Evolutionary conservation across 2,888 invertebrate species (phyloP).

Genomic region (Tetheella fluctuosa): DNA sequence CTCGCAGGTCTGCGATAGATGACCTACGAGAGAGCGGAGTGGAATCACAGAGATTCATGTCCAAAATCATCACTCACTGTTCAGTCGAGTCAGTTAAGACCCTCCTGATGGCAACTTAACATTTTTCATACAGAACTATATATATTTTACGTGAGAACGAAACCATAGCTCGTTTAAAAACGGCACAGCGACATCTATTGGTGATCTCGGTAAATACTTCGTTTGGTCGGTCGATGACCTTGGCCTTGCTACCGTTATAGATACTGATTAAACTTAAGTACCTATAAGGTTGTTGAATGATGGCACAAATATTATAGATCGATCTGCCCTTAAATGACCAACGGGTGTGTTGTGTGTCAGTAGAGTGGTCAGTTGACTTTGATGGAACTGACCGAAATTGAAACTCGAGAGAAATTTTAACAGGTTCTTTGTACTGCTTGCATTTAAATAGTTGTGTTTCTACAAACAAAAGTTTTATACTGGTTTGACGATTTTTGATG

Average conservation of each 20-base stretch:
- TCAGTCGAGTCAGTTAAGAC: constrained; percentile 84
- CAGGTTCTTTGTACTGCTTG: constrained; percentile 28
- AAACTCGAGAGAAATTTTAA: constrained; percentile 36
- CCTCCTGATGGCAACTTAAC: constrained; percentile 57
- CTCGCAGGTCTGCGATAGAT: constrained; percentile 72
- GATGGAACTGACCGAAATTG: constrained; percentile 31
- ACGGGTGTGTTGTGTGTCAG: constrained; percentile 29
- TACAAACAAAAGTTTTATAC: constrained; percentile 15
- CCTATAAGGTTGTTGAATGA: constrained; percentile 11
- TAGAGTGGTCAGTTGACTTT: constrained; percentile 27
- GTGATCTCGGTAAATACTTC: constrained; percentile 19
- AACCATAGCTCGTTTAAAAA: constrained; percentile 43
- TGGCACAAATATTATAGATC: background rate
- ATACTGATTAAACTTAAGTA: constrained; percentile 21
- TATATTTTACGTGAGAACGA: constrained; percentile 15
- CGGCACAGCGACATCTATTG: constrained; percentile 46
- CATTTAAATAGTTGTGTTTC: constrained; percentile 20
- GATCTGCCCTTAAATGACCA: constrained; percentile 6
- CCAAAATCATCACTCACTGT: constrained; percentile 79
- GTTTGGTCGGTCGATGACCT: constrained; percentile 44
- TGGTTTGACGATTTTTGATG: background rate
- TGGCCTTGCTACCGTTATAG: constrained; percentile 51
- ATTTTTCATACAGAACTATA: background rate
- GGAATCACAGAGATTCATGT: constrained; percentile 69
- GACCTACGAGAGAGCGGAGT: constrained; percentile 64